phyloP scores from a whole-genome alignment of 2,888 invertebrate genomes.

The Rhorus exstirpatorius region DNA sequence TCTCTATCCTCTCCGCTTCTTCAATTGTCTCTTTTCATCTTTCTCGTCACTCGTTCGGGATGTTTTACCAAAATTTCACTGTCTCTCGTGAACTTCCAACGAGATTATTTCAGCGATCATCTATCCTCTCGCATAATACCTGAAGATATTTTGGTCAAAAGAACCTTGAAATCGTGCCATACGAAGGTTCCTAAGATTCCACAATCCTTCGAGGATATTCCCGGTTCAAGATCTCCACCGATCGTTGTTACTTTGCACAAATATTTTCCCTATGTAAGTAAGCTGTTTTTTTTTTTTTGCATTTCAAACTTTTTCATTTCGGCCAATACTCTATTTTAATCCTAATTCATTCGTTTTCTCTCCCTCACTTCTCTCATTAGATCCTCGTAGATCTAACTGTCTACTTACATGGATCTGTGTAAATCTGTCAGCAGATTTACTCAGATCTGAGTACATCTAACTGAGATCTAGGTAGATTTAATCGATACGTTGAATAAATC shows the following conservation, averaged over 20 bases:
- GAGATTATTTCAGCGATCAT: constrained; percentile 26
- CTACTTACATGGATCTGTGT: no score
- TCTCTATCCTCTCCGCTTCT: neutral
- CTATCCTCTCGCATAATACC: constrained; percentile 36
- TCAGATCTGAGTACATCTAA: no score
- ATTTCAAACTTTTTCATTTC: no score
- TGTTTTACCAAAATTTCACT: constrained; percentile 18
- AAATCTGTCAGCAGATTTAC: no score
- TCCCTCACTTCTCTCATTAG: no score
- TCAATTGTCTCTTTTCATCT: neutral
- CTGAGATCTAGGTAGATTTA: no score
- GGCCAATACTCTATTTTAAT: no score
- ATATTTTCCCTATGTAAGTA: constrained; percentile 92
- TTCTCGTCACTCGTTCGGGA: neutral
- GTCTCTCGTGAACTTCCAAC: neutral
- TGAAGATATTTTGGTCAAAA: constrained; percentile 15
- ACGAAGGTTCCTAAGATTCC: neutral
- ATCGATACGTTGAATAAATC: no score
- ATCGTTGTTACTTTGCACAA: constrained; percentile 92
- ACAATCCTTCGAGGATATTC: constrained; percentile 90
- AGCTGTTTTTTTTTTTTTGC: constrained; percentile 76
- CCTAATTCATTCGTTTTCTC: no score
- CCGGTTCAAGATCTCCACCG: constrained; percentile 93
- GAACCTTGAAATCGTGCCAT: constrained; percentile 23
- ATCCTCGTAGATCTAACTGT: no score